Percentiles rank a stretch among this genome's conserved stretches.
These are phyloP conservation scores for Nomada goodeniana DNA, from an alignment of 2,888 invertebrate species.

Conservation along the genomic window DNA sequence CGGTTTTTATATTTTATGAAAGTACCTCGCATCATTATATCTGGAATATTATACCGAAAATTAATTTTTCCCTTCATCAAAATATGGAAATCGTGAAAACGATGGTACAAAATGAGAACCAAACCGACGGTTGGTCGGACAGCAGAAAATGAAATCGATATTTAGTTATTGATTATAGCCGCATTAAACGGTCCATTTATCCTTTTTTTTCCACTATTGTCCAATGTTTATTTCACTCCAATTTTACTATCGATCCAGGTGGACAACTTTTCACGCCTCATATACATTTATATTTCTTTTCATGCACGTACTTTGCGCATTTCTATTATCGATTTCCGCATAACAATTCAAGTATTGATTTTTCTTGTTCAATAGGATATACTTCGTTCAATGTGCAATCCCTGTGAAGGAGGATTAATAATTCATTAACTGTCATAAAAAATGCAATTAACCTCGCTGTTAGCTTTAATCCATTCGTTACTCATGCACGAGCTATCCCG, in stretches of 20 bases:
- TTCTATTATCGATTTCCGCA: not conserved
- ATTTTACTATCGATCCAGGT: slow-evolving; percentile 14
- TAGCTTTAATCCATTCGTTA: no score
- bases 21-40: not conserved
- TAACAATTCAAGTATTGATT: no score
- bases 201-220: not conserved
- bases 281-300: slow-evolving; percentile 10
- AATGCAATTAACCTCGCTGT: no score
- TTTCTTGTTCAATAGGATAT: no score
- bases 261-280: not conserved
- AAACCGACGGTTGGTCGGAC: slow-evolving; percentile 9
- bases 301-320: not conserved
- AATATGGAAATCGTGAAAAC: not conserved
- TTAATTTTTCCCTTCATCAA: not conserved
- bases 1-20: not conserved
- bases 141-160: slow-evolving; percentile 57
- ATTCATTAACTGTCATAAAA: no score
- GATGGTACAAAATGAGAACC: not conserved
- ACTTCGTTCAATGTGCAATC: no score
- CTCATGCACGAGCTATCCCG: no score
- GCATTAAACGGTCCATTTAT: slow-evolving; percentile 16
- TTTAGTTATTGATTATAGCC: slow-evolving; percentile 59
- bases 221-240: not conserved
- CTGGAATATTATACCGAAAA: not conserved
- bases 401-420: no score